Base-by-base conservation (phyloP, 2,797 vertebrate species). In the Scolopax rusticola region DNA sequence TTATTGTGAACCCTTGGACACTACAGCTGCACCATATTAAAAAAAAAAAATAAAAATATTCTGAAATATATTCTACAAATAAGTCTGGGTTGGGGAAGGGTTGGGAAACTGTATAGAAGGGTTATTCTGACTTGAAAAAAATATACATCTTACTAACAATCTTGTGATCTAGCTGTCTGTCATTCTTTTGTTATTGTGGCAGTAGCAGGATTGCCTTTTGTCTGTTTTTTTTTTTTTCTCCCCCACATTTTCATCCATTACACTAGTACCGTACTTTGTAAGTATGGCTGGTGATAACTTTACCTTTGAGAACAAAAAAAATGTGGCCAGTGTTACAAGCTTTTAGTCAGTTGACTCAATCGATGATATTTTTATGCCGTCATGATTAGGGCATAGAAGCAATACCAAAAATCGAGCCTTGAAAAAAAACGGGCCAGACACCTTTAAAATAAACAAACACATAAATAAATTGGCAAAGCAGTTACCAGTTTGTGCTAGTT, bases 401-500 rank as follows among this genome's bases (percentile, higher is more conserved):
- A 98, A 98, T 97, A 98, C 98, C 98, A 98, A 98, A 98, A 98
- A 98, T 93, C 89, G 91, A 87, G 75, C 91, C 95, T 94, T 41
- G 87, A 8, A 41, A 97, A 97, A 95, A 92, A 95, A 96, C 98
- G 98, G 98, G 98, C 98, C 98, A 98, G 98, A 97, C 97, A 95
- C 59, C 59, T 96, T 92, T 91, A 7, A 41, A 63, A 41, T 41
- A 60, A 17, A 41, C 15, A 41, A 41, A 15, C 16, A 41, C 98
- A 97, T 98, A 97, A n/a, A 47, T 23, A 23, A 98, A 97, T 98
- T 97, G 97, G 98, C 97, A 97, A 98, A 98, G 97, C 97, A 96
- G 98, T 98, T 98, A 98, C 98, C 98, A 98, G 97, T 98, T 98
- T 98, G 98, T 98, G 98, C 98, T 99, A 98, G 98, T 99, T 98